Evolutionary conservation across 2,888 invertebrate genomes (phyloP), one percentile per base, ranked within the genome.

Genomic region (Amphipoea lucens): DNA sequence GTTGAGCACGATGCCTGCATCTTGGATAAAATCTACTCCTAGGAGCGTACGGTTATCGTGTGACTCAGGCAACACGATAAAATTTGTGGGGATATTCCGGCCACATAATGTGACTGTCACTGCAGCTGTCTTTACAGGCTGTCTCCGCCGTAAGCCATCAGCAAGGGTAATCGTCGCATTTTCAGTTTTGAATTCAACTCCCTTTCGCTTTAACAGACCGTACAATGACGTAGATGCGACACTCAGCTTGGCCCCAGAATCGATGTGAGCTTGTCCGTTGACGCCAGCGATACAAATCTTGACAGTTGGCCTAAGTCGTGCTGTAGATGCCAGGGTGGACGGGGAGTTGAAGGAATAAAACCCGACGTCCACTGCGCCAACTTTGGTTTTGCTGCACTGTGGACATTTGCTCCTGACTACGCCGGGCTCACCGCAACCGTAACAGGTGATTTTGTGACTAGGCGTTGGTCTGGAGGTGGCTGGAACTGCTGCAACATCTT

Each of bases 401-500:
- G 45, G 66, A 23, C 76, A 77, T 72, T 77, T 77, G 12, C 57
- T 77, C 20, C 66, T 57, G 2, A 77, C 67, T 72, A 72, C 67
- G 57, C 77, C 77, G 1, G 77, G 77, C 9, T 72, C 60, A 40
- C 77, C 77, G 23, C 72, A 77, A 20, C 77, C 72, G 23, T 77
- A 77, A 23, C 72, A 77, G 7, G 76, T 70, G 17, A 76, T 68
- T 62, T 42, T n/a, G 17, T 0, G 54, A 2, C 23, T 20, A 6
- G 68, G 40, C 45, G 12, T 11, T 45, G 45, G 12, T 17, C 48
- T 51, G 5, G 48, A 51, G 14, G 48, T 4, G 4, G 5, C 20
- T n/a, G 42, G 42, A 9, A 51, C 36, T 23, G 0, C 20, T 20
- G 54, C 57, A 0, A 0, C 48, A 4, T 51, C 69, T 20, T 17